phyloP scores from a whole-genome alignment of 2,113 vertebrate genomes.

The Rhea pennata region DNA sequence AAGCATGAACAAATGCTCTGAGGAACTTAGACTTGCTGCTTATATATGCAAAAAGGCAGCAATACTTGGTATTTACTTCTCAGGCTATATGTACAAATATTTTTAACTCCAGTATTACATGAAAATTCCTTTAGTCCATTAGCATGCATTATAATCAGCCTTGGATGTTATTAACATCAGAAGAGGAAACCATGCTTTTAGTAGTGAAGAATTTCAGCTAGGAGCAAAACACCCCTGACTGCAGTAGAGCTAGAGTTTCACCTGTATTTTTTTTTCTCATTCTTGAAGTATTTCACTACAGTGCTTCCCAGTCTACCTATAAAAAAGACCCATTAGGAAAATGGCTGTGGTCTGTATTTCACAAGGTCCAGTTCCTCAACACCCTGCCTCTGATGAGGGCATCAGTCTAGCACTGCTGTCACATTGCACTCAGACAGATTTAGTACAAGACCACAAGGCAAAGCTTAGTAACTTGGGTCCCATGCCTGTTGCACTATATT shows the following conservation, averaged over 20 bases:
- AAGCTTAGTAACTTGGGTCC: not conserved
- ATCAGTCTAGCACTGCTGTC: not conserved
- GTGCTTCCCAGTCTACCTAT: not conserved
- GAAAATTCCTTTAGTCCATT: not conserved
- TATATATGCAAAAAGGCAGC: not conserved
- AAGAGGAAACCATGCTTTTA: not conserved
- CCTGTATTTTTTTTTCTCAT: not conserved
- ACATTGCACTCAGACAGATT: not conserved
- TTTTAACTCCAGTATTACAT: not conserved
- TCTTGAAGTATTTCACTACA: not conserved
- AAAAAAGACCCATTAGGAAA: not conserved
- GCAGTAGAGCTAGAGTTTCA: not conserved
- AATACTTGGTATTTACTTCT: not conserved
- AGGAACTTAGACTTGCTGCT: not conserved
- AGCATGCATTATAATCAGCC: not conserved
- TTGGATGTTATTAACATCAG: not conserved
- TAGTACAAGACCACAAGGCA: not conserved
- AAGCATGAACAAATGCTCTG: not conserved
- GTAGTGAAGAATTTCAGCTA: not conserved
- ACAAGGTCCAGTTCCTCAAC: not conserved
- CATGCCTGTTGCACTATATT: fast-evolving
- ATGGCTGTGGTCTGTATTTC: not conserved
- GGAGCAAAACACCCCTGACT: not conserved
- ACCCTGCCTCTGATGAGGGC: not conserved
- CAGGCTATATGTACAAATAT: too few species aligned